Base-by-base conservation (phyloP, 2,113 vertebrate species). In the Caretta caretta region DNA sequence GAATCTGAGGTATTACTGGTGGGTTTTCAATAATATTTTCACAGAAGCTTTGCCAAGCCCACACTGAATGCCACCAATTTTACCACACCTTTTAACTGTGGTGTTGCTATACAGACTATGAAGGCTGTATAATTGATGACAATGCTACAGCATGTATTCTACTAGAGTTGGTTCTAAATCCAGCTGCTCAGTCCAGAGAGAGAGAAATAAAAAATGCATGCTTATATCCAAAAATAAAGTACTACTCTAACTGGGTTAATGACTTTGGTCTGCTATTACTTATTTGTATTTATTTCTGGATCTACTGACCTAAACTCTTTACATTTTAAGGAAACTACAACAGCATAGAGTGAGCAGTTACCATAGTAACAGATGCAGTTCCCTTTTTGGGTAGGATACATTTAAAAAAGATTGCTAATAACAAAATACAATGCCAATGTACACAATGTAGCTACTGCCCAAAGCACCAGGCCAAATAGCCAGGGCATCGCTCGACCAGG, bases 201-300 rank as follows among this genome's bases (percentile, higher is more conserved):
- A 11, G 86, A 62, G 24, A 54, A 5, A 86, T 59, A 84, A 95
- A 94, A 94, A 56, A 93, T 93, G 56, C 42, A 94, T 82, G 62
- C 17, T 31, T 88, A 90, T 87, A 84, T 72, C 89, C 5, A 93
- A 90, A 96, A 93, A 90, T 83, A 92, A 92, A 86, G n/a, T 38
- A 54, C 84, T 81, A 27, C 54, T 29, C 76, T 90, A 95, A 95
- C 48, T 25, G 83, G 85, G 76, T 92, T 89, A 62, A 96, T 94
- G 84, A 88, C 54, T 92, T 84, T 29, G 48, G 69, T 69, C 19
- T 69, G n/a, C 50, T 75, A 53, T 81, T 8, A 25, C 56, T 93
- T 46, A 38, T 53, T 31, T 12, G 1, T 5, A 78, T 79, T 51
- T 93, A 84, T 87, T 95, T 93, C 78, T 92, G 76, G 48, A 93